Conservation (phyloP, 2,888 invertebrate species). For the Pterobdella sp. region DNA sequence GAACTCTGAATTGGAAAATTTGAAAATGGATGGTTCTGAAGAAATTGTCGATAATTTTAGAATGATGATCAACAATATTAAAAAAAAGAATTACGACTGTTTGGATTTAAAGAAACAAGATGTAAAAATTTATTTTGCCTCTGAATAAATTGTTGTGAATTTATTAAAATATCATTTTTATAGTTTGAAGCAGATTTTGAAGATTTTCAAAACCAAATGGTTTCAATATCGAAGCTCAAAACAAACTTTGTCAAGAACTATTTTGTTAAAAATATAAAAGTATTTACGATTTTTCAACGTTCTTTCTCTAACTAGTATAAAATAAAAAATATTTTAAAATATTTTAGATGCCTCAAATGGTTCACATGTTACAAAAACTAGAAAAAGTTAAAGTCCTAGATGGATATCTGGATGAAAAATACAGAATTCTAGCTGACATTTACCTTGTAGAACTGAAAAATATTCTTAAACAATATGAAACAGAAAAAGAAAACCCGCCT, state of each 20-base stretch:
- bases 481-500: conserved; percentile 79
- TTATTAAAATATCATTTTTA: conserved; percentile 30
- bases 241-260: conserved; percentile 62
- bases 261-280: conserved; percentile 46
- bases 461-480: conserved; percentile 65
- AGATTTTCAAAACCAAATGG: conserved; percentile 69
- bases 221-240: conserved; percentile 51
- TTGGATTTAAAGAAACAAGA: conserved; percentile 79
- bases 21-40: conserved; percentile 51
- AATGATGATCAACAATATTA: conserved; percentile 73
- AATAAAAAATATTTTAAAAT: neutral
- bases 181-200: conserved; percentile 75
- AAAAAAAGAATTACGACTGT: conserved; percentile 81
- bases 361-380: conserved; percentile 49
- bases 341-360: conserved; percentile 49
- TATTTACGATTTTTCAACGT: conserved; percentile 34
- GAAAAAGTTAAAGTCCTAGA: conserved; percentile 48
- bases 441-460: conserved; percentile 75
- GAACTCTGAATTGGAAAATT: conserved; percentile 71
- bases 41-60: conserved; percentile 70
- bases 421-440: conserved; percentile 48
- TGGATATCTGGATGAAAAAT: conserved; percentile 51
- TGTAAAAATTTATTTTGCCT: conserved; percentile 37
- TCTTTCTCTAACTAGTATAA: neutral
- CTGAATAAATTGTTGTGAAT: neutral